Conservation (phyloP, 2,113 vertebrate species). For the Calidris pugnax region DNA sequence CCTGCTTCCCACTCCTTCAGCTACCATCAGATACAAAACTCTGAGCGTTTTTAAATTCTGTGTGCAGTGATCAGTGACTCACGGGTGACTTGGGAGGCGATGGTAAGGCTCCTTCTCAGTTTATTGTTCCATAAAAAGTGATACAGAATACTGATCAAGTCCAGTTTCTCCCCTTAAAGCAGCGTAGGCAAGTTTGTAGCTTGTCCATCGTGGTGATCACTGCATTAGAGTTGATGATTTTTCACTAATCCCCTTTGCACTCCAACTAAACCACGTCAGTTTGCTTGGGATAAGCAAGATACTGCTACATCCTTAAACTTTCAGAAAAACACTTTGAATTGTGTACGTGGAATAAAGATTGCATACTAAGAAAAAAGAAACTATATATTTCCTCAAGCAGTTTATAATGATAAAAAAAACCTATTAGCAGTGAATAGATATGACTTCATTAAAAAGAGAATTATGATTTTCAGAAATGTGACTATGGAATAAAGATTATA, state of each 20-base stretch:
- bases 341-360: constrained; percentile 2
- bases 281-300: neutral
- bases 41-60: neutral
- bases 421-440: constrained; percentile 12
- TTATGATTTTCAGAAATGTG: constrained; percentile 22
- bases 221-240: neutral
- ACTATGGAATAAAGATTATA: constrained; percentile 22
- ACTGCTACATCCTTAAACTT: neutral
- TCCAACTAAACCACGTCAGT: neutral
- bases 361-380: constrained; percentile 51
- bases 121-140: neutral
- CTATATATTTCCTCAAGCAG: neutral
- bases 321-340: constrained; percentile 36
- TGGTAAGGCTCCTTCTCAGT: neutral
- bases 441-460: constrained; percentile 13
- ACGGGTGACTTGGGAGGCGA: neutral
- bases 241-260: neutral
- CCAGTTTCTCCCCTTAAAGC: neutral
- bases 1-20: neutral
- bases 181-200: neutral
- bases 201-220: neutral
- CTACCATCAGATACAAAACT: neutral
- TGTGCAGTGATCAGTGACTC: neutral
- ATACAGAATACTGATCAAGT: neutral
- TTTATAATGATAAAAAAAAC: constrained; percentile 7